Conservation (phyloP, 2,113 vertebrate species). For the Dendropsophus ebraccatus region DNA sequence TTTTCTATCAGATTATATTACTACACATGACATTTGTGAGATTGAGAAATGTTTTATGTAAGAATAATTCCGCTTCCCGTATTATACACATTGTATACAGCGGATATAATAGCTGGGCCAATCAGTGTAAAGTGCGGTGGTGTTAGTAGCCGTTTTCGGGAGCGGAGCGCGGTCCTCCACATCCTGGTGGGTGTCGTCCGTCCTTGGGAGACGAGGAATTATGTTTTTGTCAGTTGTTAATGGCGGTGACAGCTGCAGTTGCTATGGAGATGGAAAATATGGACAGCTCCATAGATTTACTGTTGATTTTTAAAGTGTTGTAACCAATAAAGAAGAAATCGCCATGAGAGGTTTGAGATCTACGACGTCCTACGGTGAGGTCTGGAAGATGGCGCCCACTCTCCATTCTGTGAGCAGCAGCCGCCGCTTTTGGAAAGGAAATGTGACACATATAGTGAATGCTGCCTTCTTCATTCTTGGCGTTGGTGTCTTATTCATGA, state of each 20-base stretch:
- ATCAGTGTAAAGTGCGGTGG: not conserved
- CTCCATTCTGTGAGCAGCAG: not conserved
- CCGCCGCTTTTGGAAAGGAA: not conserved
- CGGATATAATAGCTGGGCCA: not conserved
- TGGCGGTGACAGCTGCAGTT: constrained; percentile 42
- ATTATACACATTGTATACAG: not conserved
- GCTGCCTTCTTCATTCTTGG: not conserved
- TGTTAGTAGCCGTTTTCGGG: not conserved
- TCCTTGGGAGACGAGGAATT: constrained; percentile 37
- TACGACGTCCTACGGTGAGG: not conserved
- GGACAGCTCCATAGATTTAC: constrained; percentile 46
- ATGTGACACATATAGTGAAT: not conserved
- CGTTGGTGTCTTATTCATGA: not conserved
- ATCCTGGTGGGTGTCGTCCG: not conserved
- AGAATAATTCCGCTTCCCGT: not conserved
- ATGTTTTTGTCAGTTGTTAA: constrained; percentile 37
- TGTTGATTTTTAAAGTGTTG: constrained; percentile 30
- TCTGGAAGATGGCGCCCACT: not conserved
- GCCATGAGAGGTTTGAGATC: not conserved
- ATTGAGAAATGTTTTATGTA: no score
- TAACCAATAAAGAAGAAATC: constrained; percentile 40
- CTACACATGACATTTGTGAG: no score
- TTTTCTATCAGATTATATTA: no score
- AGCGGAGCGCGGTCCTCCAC: not conserved
- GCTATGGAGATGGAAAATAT: constrained; percentile 50